Evolutionary conservation across 1,140 invertebrate species (phyloP).

Genomic region (Oryzaephilus surinamensis): DNA sequence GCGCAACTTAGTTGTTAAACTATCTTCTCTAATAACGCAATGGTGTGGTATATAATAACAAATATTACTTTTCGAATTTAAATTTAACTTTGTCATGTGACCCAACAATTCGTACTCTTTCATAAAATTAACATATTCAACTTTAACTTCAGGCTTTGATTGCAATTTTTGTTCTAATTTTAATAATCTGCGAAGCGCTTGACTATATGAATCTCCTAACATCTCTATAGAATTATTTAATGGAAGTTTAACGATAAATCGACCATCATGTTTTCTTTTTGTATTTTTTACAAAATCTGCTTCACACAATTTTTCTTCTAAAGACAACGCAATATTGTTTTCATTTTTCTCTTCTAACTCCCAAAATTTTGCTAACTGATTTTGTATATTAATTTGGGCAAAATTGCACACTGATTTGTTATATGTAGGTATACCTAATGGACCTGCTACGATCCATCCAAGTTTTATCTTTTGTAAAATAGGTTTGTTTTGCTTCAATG

Average conservation of each 20-base stretch:
- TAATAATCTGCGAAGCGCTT: background rate
- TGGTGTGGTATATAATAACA: slow-evolving; percentile 9
- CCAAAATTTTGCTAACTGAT: too few relatives aligned
- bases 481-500: background rate
- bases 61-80: background rate
- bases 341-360: too few relatives aligned
- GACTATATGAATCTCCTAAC: background rate
- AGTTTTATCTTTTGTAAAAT: background rate
- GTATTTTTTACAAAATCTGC: background rate
- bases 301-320: background rate
- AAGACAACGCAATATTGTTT: too few relatives aligned
- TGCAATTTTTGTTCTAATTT: slow-evolving; percentile 9
- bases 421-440: too few relatives aligned
- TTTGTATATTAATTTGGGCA: too few relatives aligned
- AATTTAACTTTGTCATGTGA: slow-evolving; percentile 8
- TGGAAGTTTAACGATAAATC: background rate
- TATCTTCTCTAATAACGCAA: background rate
- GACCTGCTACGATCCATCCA: too few relatives aligned
- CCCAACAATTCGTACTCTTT: slow-evolving; percentile 13
- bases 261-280: background rate
- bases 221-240: background rate
- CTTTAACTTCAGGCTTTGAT: slow-evolving; percentile 9
- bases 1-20: background rate
- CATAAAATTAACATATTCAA: slow-evolving; percentile 11
- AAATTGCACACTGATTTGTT: too few relatives aligned